Evolutionary conservation across 1,140 invertebrate species (phyloP).

Genomic region (Eupeodes corollae): DNA sequence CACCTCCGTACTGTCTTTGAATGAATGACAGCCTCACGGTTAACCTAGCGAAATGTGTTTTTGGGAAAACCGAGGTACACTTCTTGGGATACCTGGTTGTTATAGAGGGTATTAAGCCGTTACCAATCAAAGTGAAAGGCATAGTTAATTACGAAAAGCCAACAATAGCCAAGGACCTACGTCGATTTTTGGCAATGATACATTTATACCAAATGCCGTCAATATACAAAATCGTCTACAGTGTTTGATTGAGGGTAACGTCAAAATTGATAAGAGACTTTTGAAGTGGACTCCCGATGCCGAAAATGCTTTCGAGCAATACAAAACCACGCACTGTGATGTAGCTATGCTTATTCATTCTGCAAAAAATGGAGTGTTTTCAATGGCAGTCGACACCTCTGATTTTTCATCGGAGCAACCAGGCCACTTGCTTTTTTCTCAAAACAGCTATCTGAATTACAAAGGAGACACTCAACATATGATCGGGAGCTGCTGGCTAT

Average conservation of each 20-base stretch:
- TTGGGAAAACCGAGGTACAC: constrained; percentile 14
- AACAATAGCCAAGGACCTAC: constrained; percentile 16
- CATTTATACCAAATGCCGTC: constrained; percentile 31
- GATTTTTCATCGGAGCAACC: constrained; percentile 15
- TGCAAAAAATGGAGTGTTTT: constrained; percentile 2
- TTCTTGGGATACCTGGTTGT: constrained; percentile 17
- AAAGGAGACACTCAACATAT: constrained; percentile 15
- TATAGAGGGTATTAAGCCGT: constrained; percentile 11
- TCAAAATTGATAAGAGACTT: constrained; percentile 17
- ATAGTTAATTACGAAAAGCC: constrained; percentile 24
- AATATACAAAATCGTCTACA: constrained; percentile 14
- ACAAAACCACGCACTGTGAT: constrained; percentile 23
- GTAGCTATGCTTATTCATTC: constrained; percentile 12
- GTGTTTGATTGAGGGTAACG: constrained; percentile 10
- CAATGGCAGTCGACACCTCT: constrained; percentile 18
- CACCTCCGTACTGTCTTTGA: constrained; percentile 18
- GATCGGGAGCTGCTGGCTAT: constrained; percentile 28
- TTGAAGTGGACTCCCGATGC: too few relatives aligned
- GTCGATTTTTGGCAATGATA: constrained; percentile 36
- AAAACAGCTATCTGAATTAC: not conserved
- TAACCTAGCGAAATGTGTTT: constrained; percentile 20
- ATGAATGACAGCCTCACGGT: constrained; percentile 17
- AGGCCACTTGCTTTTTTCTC: constrained; percentile 5
- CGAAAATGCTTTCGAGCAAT: constrained; percentile 18
- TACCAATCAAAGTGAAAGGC: too few relatives aligned